These are phyloP conservation scores for Sebastolobus alascanus DNA, from an alignment of 2,797 vertebrate genomes.

Conservation along the genomic window DNA sequence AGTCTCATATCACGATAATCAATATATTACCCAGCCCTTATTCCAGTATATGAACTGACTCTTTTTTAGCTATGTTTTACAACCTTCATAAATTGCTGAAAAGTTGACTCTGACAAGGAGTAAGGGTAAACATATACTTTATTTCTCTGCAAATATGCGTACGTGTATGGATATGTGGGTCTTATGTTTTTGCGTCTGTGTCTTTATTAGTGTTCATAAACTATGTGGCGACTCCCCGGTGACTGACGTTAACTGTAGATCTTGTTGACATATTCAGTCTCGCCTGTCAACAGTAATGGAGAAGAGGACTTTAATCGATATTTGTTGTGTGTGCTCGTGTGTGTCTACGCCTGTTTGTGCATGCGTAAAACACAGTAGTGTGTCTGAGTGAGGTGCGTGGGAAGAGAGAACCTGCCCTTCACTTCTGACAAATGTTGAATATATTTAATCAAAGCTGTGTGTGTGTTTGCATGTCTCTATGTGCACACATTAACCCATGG, in stretches of 20 bases:
- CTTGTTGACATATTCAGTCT: conserved; percentile 67
- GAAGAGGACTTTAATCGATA: conserved; percentile 66
- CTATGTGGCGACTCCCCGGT: conserved; percentile 28
- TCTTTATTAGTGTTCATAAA: conserved; percentile 35
- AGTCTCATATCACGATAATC: too few species aligned
- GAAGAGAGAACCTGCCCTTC: neutral
- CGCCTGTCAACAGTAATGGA: conserved; percentile 63
- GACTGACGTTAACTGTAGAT: conserved; percentile 67
- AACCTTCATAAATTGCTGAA: neutral
- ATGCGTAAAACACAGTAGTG: conserved; percentile 14
- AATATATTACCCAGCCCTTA: too few species aligned
- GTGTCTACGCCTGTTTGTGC: conserved; percentile 35
- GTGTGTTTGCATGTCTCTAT: neutral
- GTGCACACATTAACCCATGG: neutral
- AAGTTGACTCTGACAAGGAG: neutral
- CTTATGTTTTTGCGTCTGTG: conserved; percentile 17
- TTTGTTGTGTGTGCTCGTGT: conserved; percentile 41
- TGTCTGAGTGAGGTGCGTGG: conserved; percentile 12
- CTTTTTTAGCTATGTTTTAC: neutral
- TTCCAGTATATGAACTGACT: neutral
- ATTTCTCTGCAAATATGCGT: neutral
- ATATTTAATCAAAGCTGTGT: conserved; percentile 2
- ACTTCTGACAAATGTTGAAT: conserved; percentile 10
- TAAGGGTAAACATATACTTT: neutral
- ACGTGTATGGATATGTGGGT: neutral